Conservation (phyloP, 2,113 vertebrate genomes). For the Ceyx margarethae region DNA sequence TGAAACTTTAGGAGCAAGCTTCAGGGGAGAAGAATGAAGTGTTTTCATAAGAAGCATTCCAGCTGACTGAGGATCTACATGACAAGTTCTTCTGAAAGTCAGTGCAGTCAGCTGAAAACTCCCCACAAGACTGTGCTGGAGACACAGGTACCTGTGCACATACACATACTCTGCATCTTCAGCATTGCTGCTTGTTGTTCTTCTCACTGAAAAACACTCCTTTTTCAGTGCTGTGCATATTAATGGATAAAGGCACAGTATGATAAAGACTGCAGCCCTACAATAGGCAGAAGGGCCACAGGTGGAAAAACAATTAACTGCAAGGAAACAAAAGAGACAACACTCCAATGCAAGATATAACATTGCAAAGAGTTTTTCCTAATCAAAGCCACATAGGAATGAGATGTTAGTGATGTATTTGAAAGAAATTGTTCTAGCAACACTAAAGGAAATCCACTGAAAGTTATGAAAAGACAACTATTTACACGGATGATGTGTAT, state of each 20-base stretch:
- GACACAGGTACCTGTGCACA: background rate
- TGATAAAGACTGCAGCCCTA: background rate
- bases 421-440: background rate
- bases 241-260: background rate
- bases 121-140: background rate
- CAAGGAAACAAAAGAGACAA: background rate
- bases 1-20: background rate
- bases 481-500: background rate
- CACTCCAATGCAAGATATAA: background rate
- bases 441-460: background rate
- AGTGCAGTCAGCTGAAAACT: background rate
- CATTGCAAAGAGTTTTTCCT: background rate
- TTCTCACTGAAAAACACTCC: background rate
- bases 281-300: background rate
- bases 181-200: background rate
- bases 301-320: background rate
- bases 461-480: background rate
- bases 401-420: background rate
- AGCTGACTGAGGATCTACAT: background rate
- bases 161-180: background rate
- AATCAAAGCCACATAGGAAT: background rate
- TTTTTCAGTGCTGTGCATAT: background rate
- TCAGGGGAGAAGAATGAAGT: background rate
- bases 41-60: background rate
- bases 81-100: background rate